Evolutionary conservation across 2,888 invertebrate species (phyloP).

Genomic region (Lumbricus terrestris): DNA sequence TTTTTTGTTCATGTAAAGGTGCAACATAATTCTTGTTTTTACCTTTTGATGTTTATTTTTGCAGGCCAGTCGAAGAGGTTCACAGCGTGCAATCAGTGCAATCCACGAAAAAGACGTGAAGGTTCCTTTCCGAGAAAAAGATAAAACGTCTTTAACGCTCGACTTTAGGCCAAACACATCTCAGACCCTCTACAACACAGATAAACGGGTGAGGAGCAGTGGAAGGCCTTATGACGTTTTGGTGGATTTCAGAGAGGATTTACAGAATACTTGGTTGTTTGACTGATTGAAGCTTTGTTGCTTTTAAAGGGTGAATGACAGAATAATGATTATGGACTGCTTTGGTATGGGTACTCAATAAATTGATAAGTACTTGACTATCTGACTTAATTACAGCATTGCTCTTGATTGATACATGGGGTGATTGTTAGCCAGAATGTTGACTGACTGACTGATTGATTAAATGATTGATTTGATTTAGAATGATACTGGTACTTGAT

Average conservation of each 20-base stretch:
- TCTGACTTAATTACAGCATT: background rate
- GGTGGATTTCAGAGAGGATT: background rate
- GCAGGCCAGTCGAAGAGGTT: background rate
- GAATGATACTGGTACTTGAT: background rate
- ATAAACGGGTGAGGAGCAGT: background rate
- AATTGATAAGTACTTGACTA: too few relatives aligned
- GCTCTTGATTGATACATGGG: background rate
- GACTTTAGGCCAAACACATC: background rate
- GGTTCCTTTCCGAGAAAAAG: background rate
- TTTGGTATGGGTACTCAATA: background rate
- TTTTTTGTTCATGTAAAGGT: background rate
- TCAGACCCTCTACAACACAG: background rate
- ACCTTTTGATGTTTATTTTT: background rate
- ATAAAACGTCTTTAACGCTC: background rate
- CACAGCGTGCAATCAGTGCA: constrained; percentile 11
- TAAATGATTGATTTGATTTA: too few relatives aligned
- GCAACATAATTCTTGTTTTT: background rate
- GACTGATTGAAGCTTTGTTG: background rate
- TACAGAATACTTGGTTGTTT: background rate
- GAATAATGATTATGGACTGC: background rate
- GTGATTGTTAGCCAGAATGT: background rate
- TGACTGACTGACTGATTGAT: background rate
- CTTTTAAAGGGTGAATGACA: background rate
- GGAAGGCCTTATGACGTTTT: background rate
- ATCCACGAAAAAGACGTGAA: background rate